A percentile compares a stretch with the other conserved stretches of the same genome.
Conservation (phyloP, 1,140 invertebrate species). For the Drosophila santomea region DNA sequence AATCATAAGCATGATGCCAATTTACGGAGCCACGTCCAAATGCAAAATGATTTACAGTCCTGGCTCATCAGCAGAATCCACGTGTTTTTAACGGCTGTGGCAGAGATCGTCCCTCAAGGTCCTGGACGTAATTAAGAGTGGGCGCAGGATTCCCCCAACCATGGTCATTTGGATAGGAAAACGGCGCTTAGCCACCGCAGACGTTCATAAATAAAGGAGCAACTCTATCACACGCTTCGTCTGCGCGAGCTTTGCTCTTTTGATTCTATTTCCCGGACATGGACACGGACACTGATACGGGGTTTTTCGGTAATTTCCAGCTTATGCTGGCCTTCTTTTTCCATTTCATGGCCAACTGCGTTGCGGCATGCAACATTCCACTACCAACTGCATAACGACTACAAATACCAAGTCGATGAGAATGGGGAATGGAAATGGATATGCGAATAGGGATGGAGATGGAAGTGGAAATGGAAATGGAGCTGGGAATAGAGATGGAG, state of each 20-base stretch:
- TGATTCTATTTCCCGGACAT: slow-evolving; percentile 37
- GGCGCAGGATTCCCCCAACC: not conserved
- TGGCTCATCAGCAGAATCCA: slow-evolving; percentile 1
- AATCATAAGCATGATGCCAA: slow-evolving; percentile 47
- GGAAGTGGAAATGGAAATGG: not conserved
- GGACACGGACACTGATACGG: slow-evolving; percentile 5
- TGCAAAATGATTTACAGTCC: slow-evolving; percentile 35
- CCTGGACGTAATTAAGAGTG: slow-evolving; percentile 3
- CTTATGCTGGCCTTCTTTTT: slow-evolving; percentile 71
- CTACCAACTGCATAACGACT: slow-evolving; percentile 41
- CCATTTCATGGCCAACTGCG: slow-evolving; percentile 72
- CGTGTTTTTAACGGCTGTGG: slow-evolving; percentile 29
- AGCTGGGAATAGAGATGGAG: not conserved
- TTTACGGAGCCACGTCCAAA: slow-evolving; percentile 21
- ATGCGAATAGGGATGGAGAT: slow-evolving; percentile 12
- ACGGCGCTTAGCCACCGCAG: slow-evolving; percentile 40
- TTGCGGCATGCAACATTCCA: slow-evolving; percentile 58
- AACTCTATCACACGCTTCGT: slow-evolving; percentile 50
- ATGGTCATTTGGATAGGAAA: slow-evolving; percentile 7
- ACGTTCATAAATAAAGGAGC: slow-evolving; percentile 60
- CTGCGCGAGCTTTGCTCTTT: slow-evolving; percentile 51
- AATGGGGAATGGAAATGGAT: slow-evolving; percentile 19
- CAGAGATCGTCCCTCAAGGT: slow-evolving; percentile 3
- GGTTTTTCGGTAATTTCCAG: slow-evolving; percentile 60
- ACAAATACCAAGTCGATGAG: slow-evolving; percentile 26